Base-by-base conservation (phyloP, 2,113 vertebrate species). In the Centropristis striata region DNA sequence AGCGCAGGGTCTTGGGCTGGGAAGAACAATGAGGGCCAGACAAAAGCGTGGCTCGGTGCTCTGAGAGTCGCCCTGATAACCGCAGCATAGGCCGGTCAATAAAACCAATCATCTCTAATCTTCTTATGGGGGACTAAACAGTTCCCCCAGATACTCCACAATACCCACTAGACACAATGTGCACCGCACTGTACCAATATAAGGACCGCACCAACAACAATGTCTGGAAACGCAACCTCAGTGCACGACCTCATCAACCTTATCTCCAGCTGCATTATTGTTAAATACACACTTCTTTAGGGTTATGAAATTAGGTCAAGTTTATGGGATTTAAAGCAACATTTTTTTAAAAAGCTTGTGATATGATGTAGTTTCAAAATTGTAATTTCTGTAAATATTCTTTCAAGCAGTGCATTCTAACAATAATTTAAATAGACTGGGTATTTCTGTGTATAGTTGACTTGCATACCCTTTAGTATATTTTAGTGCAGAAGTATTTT, bases 71-170 rank as follows among this genome's bases (percentile, higher is more conserved):
- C 86, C 87, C 89, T 91, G 92, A 95, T 95, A 95, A 95, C 93
- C 81, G 84, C 89, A 84, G 88, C 86, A 84, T 46, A 81, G 90
- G 84, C 79, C 79, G 91, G 93, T 95, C 94, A 95, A 95, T 96
- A 95, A 94, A 95, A 93, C 89, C 94, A 95, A 95, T 95, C 92
- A 93, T 90, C 86, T 90, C 84, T 94, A 94, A 94, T 95, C 93
- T 94, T 90, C 91, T 91, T 94, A 90, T 78, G 83, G 80, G 81
- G 85, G 84, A 71, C 86, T 84, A 85, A 89, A 88, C 83, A 90
- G 84, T 84, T 92, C 75, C 78, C 75, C 73, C 70, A 89, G 75
- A 90, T 78, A 81, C 88, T 88, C 77, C 74, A 85, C 84, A 77
- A 84, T 80, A 75, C 69, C 85, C 78, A 86, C 75, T 64, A 83